Base-by-base conservation (phyloP, 2,888 invertebrate genomes). In the Doris montereyensis region DNA sequence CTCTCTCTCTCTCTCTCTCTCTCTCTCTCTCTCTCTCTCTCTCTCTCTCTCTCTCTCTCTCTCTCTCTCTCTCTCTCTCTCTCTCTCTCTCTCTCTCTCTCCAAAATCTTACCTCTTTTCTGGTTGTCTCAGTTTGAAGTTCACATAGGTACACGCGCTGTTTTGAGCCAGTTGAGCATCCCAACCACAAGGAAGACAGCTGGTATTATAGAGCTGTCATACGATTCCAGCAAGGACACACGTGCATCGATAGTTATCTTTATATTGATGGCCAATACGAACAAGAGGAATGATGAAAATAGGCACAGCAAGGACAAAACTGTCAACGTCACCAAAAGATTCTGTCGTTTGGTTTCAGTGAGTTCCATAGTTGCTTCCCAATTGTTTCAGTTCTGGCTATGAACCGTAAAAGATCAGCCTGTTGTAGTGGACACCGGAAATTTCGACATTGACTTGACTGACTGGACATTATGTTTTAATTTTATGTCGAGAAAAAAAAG, bases 221-320 rank as follows among this genome's bases (percentile, higher is more conserved):
- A 67, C 0, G 77, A 52, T 17, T 78, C 62, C 10, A 81, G 67
- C 13, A 73, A 72, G 8, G 41, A 10, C 60, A 72, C 76, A 0
- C 78, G 78, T 21, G 75, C 65, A 21, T 67, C 78, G 24, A 78
- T 70, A 4, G 75, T 81, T 2, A 62, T 2, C 41, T 75, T 75
- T 24, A 77, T 57, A 10, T 75, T 58, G 10, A 41, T 62, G 17
- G 77, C 77, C 60, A 57, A 60, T 21, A 70, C 60, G n/a, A 80
- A 77, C 5, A 80, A 41, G 2, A 74, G 35, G 52, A 80, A 77
- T 17, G 77, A 77, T n/a, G 77, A 68, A 65, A 77, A 74, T 74
- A 80, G 67, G 35, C 73, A 68, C 60, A 74, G 17, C 35, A 80
- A 34, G 28, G 77, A 65, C 35, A 80, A 24, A 21, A 77, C 30